Conservation (phyloP, 2,113 vertebrate genomes). For the Rhea americana region DNA sequence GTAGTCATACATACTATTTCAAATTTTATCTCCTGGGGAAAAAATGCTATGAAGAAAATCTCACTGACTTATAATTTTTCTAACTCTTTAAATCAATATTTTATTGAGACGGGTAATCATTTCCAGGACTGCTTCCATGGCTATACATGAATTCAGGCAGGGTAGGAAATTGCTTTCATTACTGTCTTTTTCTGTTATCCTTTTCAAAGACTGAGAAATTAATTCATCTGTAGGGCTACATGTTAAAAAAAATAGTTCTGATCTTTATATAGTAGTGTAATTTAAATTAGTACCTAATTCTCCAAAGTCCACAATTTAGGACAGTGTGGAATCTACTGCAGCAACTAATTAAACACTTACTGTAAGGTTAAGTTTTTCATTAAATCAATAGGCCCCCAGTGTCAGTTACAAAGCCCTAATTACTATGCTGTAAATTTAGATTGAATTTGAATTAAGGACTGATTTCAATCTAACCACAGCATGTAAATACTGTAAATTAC, state of each 20-base stretch:
- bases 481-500: conserved; percentile 87
- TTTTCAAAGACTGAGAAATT: conserved; percentile 72
- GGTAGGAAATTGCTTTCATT: conserved; percentile 59
- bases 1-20: background rate
- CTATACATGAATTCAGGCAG: conserved; percentile 55
- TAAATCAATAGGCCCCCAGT: conserved; percentile 87
- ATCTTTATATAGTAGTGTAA: conserved; percentile 80
- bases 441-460: conserved; percentile 88
- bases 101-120: conserved; percentile 33
- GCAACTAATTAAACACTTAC: conserved; percentile 87
- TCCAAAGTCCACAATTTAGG: conserved; percentile 84
- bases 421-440: conserved; percentile 88
- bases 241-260: conserved; percentile 72
- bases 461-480: conserved; percentile 83
- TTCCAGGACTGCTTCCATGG: conserved; percentile 16
- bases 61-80: conserved; percentile 22
- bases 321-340: conserved; percentile 76
- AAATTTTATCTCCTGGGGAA: conserved; percentile 6
- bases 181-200: conserved; percentile 52
- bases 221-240: conserved; percentile 74
- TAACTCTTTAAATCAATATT: conserved; percentile 61
- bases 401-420: conserved; percentile 87
- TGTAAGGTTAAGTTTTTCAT: conserved; percentile 88
- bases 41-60: conserved; percentile 22
- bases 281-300: conserved; percentile 84